phyloP scores from a whole-genome alignment of 2,888 invertebrate genomes.

The Camponotus fellah region DNA sequence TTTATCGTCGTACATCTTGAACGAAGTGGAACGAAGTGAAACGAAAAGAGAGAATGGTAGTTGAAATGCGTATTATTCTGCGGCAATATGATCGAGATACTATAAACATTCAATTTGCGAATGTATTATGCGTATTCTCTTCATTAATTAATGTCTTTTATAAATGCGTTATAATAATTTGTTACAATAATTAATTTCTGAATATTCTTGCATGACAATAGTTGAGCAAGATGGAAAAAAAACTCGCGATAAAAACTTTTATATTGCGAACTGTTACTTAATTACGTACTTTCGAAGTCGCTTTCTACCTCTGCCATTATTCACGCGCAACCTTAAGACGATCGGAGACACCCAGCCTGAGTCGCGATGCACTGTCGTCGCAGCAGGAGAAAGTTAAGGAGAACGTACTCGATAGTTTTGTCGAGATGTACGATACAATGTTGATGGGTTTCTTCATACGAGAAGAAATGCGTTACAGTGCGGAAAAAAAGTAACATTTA shows the following conservation, averaged over 20 bases:
- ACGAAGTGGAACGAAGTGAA: not conserved
- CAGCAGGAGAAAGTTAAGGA: conserved; percentile 51
- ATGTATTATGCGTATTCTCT: not conserved
- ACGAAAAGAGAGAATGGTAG: not conserved
- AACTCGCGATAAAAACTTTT: conserved; percentile 29
- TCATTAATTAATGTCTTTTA: not conserved
- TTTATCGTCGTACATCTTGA: conserved; percentile 12
- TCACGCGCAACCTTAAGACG: conserved; percentile 51
- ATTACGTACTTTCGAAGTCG: conserved; percentile 49
- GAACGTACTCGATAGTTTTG: conserved; percentile 23
- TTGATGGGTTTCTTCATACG: not conserved
- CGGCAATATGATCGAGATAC: not conserved
- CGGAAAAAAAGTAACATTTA: conserved; percentile 26
- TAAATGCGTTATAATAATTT: not conserved
- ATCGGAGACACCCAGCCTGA: conserved; percentile 41
- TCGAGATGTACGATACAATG: conserved; percentile 12
- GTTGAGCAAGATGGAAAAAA: not conserved
- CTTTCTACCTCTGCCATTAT: conserved; percentile 46
- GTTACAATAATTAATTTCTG: not conserved
- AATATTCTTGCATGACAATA: not conserved
- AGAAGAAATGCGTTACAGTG: conserved; percentile 16
- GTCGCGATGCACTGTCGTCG: conserved; percentile 34
- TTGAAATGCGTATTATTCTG: not conserved
- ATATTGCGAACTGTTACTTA: conserved; percentile 36
- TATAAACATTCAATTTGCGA: not conserved